These are phyloP conservation scores for Cyclopterus lumpus DNA, from an alignment of 2,797 vertebrate genomes.

Conservation along the genomic window DNA sequence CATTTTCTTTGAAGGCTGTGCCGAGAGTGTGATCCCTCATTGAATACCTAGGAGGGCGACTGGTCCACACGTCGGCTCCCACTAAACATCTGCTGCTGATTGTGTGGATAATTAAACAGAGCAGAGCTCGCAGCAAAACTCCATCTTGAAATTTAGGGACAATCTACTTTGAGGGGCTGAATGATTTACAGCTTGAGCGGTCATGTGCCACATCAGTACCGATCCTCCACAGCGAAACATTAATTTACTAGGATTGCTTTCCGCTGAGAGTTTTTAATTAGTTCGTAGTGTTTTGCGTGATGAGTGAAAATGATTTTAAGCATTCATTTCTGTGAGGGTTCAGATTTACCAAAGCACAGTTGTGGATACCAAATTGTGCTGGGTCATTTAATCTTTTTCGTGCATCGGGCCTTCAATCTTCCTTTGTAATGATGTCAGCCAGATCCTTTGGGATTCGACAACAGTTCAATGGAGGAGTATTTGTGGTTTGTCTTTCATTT, in stretches of 20 bases:
- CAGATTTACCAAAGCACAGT: constrained; percentile 42
- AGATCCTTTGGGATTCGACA: constrained; percentile 34
- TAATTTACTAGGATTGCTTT: constrained; percentile 39
- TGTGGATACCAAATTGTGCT: constrained; percentile 28
- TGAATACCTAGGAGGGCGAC: constrained; percentile 20
- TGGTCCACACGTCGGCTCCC: constrained; percentile 21
- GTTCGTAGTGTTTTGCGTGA: constrained; percentile 39
- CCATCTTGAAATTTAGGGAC: constrained; percentile 45
- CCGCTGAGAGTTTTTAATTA: constrained; percentile 50
- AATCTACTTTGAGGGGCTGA: constrained; percentile 36
- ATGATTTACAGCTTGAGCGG: constrained; percentile 54
- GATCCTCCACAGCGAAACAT: constrained; percentile 37
- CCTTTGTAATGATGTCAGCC: constrained; percentile 39
- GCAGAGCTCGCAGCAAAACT: constrained; percentile 40
- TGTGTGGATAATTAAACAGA: constrained; percentile 64
- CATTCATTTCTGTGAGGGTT: constrained; percentile 30
- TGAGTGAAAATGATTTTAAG: constrained; percentile 26
- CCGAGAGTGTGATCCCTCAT: constrained; percentile 2
- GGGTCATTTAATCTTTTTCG: constrained; percentile 33
- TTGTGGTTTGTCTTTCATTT: constrained; percentile 45
- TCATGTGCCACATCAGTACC: constrained; percentile 42
- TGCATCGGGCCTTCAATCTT: constrained; percentile 32
- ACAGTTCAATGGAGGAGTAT: constrained; percentile 46
- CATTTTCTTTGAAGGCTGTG: not conserved
- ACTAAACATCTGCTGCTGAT: constrained; percentile 71